A percentile compares a stretch with the other conserved stretches of the same genome.
Evolutionary conservation across 1,140 invertebrate species (phyloP).

Genomic region (Agrilus planipennis): DNA sequence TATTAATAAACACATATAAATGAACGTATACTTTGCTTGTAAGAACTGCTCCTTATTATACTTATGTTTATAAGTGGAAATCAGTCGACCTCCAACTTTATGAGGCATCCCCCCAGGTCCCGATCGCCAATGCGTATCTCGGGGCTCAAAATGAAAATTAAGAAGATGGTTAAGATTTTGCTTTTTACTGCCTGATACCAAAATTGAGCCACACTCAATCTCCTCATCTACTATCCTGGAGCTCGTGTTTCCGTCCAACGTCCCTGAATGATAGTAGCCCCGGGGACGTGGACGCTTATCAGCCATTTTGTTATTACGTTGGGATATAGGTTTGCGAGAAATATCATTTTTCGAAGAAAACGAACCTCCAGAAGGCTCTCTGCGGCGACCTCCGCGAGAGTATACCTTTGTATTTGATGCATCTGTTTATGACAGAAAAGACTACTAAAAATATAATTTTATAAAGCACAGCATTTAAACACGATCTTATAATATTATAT

Average conservation of each 20-base stretch:
- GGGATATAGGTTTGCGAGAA: constrained; percentile 44
- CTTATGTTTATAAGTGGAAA: constrained; percentile 45
- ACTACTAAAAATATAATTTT: constrained; percentile 6
- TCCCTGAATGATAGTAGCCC: constrained; percentile 42
- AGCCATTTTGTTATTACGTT: constrained; percentile 44
- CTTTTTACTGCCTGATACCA: constrained; percentile 75
- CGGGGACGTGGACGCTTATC: constrained; percentile 67
- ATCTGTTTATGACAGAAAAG: constrained; percentile 34
- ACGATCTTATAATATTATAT: no score
- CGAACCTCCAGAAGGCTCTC: constrained; percentile 44
- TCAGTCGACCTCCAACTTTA: constrained; percentile 28
- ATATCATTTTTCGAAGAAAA: constrained; percentile 46
- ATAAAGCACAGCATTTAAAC: no score
- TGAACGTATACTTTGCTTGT: constrained; percentile 70
- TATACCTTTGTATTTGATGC: constrained; percentile 43
- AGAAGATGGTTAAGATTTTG: constrained; percentile 86
- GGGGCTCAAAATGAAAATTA: constrained; percentile 68
- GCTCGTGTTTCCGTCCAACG: constrained; percentile 53
- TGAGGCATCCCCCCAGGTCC: constrained; percentile 31
- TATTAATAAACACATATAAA: constrained; percentile 15
- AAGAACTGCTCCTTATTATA: constrained; percentile 90
- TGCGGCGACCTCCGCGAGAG: constrained; percentile 47
- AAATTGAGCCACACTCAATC: constrained; percentile 69
- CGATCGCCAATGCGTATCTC: constrained; percentile 34
- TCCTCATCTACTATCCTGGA: constrained; percentile 51